These are phyloP conservation scores for Diadema setosum DNA, from an alignment of 35 echinoderm and acorn worm genomes.

Conservation along the genomic window DNA sequence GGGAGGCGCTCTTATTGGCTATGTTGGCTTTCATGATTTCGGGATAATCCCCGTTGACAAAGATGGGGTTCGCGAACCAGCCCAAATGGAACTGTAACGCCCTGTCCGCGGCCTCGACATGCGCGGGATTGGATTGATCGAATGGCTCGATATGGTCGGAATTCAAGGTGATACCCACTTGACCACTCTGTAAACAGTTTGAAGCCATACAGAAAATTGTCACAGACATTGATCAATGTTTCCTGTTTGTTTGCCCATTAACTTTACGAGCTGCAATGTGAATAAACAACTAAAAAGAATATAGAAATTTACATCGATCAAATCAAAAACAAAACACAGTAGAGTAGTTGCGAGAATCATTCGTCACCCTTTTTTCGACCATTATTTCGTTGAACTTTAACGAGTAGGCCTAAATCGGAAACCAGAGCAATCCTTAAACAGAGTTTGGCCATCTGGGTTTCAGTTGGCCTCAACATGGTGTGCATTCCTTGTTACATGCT, in stretches of 20 bases:
- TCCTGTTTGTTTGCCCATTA: neutral
- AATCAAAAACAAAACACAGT: neutral
- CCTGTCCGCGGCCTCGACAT: conserved; percentile 65
- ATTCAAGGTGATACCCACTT: conserved; percentile 81
- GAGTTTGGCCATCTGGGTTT: no score
- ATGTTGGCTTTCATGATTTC: conserved; percentile 78
- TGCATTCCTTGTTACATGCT: no score
- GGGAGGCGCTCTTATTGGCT: conserved; percentile 43
- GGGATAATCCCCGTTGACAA: conserved; percentile 78
- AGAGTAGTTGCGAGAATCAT: no score
- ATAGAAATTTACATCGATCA: neutral
- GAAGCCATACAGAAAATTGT: neutral
- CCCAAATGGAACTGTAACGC: conserved; percentile 66
- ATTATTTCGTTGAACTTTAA: no score
- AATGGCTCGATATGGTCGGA: conserved; percentile 52
- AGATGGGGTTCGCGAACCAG: conserved; percentile 86
- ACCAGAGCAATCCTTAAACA: no score
- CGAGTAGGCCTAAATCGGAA: no score
- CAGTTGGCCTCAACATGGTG: no score
- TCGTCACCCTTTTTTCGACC: no score
- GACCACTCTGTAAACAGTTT: conserved; percentile 32
- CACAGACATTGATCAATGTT: neutral
- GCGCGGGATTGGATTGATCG: conserved; percentile 10
- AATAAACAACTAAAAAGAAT: neutral
- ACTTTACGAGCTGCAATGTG: neutral